Conservation (phyloP, 1,140 invertebrate genomes). For the Hyphantria cunea region DNA sequence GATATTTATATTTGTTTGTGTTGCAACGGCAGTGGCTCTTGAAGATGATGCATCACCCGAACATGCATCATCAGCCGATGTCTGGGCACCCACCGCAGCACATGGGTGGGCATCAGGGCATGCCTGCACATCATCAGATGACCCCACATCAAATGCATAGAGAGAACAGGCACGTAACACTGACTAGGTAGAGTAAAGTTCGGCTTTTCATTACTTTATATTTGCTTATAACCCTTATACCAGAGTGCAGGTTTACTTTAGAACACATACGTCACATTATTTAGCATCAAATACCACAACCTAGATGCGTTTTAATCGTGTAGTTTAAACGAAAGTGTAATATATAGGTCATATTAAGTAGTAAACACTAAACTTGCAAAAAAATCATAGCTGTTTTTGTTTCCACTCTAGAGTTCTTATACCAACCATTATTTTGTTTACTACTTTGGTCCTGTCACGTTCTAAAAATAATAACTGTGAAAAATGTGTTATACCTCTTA, state of each 20-base stretch:
- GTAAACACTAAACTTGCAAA: too few relatives aligned
- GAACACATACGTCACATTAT: slow-evolving; percentile 18
- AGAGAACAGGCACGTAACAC: slow-evolving; percentile 79
- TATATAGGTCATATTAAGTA: slow-evolving; percentile 14
- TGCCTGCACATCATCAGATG: slow-evolving; percentile 73
- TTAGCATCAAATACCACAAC: slow-evolving; percentile 13
- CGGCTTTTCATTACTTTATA: slow-evolving; percentile 61
- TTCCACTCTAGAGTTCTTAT: too few relatives aligned
- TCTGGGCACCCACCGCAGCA: slow-evolving; percentile 75
- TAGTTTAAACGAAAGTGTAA: neutral
- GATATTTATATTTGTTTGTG: slow-evolving; percentile 57
- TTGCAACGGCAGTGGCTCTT: slow-evolving; percentile 51
- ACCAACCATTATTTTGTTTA: too few relatives aligned
- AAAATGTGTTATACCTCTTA: too few relatives aligned
- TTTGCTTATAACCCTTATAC: slow-evolving; percentile 34
- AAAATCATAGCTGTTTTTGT: too few relatives aligned
- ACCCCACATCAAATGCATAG: slow-evolving; percentile 75
- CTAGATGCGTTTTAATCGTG: neutral
- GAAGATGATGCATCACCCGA: slow-evolving; percentile 80
- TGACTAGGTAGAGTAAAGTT: slow-evolving; percentile 71
- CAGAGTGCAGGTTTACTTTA: slow-evolving; percentile 6
- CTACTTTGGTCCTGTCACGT: too few relatives aligned
- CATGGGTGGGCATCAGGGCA: slow-evolving; percentile 67
- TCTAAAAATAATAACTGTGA: too few relatives aligned
- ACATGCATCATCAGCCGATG: slow-evolving; percentile 80